Base-by-base conservation (phyloP, 2,113 vertebrate species). In the Corapipo altera region DNA sequence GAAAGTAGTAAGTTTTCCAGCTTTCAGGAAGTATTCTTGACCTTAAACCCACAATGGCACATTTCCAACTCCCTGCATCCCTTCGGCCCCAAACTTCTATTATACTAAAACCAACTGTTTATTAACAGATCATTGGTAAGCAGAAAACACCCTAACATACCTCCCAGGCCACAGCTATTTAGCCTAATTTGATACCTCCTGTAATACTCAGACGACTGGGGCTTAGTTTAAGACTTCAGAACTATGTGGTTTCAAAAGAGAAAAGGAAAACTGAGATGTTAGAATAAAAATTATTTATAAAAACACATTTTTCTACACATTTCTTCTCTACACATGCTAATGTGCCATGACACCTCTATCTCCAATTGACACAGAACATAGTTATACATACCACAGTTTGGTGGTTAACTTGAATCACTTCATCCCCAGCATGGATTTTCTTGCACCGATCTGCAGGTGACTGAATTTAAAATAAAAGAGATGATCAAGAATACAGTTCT, bases 381-480 rank as follows among this genome's bases (percentile, higher is more conserved):
- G 81, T 97, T 95, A 98, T 98, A 98, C 98, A 98, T 98, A 98
- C 98, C 98, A 98, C 98, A 98, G 98, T 98, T 98, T 98, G 98
- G 98, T 97, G 98, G 95, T 98, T 98, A 97, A 98, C 98, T 98
- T 98, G 98, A 97, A 98, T 98, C 96, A 98, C 98, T 99, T 98
- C 98, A 99, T 99, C 99, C 30, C 99, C 99, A 86, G 99, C 99
- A 97, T 99, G 99, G 97, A 99, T 99, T 98, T 99, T 99, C 98
- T 99, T 99, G 97, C 99, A 99, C 80, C 98, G 98, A 98, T 99
- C 99, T 94, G 99, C 99, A 96, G 99, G 98, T 98, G 99, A 99
- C 99, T 99, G 95, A 97, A 97, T 97, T 98, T 96, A 97, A 98
- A 96, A 98, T 96, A 98, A 98, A 98, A 97, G 91, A 98, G 97